Evolutionary conservation across 1,140 invertebrate species (phyloP), one percentile per base, ranked within the genome.

Genomic region (Chironomus striatipennis): DNA sequence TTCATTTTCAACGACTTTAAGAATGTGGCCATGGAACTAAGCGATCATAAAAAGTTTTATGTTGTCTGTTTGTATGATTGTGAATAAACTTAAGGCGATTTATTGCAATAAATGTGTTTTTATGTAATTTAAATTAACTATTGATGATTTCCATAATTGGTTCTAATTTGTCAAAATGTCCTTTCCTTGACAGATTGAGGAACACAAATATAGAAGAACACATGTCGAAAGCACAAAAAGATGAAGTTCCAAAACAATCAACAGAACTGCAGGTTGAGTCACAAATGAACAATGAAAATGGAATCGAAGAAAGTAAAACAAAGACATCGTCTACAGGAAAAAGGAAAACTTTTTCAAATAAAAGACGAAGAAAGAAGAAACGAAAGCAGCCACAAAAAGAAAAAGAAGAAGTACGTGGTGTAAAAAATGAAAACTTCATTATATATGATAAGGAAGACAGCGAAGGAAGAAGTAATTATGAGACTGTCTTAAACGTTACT

Each of bases 321-420:
- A 70, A 10, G 18, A 20, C 18, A 17, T 18, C n/a, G 18, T 10
- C 17, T 5, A 8, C 65, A 21, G 4, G 18, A 21, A 70, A 70
- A 18, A 15, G 65, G 7, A 70, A 70, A 70, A 70, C n/a, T 70
- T 70, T 70, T 20, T 10, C 65, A 20, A 70, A 18, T 7, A 70
- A 67, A 18, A 67, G n/a, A n/a, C 3, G 8, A 18, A 17, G 17
- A 20, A 70, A 70, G 20, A 70, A 70, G 65, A 70, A 70, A 70
- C 65, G 65, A 70, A 70, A 70, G 65, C 65, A 21, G 9, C 2
- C 65, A 70, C 5, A 70, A 70, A 17, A 70, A 70, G 7, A 70
- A 18, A 20, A 70, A 9, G 18, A 70, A 7, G 18, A 18, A 3
- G 18, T 21, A 18, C 17, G n/a, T 57, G 47, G 47, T 57, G 47